Percentiles rank a stretch among this genome's conserved stretches.
phyloP scores from a whole-genome alignment of 2,797 vertebrate species.

The Paedocypris micromegethes region DNA sequence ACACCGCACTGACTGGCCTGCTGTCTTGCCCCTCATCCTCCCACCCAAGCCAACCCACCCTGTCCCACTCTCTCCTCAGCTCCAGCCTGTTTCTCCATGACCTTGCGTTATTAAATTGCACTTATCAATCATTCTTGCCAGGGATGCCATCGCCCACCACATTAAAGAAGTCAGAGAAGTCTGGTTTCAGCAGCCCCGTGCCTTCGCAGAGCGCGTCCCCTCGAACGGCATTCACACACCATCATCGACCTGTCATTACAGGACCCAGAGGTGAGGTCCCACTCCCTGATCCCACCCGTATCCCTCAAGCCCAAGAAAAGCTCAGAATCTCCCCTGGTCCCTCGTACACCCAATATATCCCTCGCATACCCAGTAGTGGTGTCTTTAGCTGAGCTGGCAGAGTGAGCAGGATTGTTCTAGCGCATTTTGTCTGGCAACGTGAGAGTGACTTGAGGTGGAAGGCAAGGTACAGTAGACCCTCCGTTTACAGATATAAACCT shows the following conservation, averaged over 20 bases:
- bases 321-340: conserved; percentile 1
- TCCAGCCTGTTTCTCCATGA: conserved; percentile 70
- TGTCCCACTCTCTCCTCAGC: conserved; percentile 63
- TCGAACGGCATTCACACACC: conserved; percentile 92
- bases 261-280: conserved; percentile 93
- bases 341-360: conserved; percentile 8
- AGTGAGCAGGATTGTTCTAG: too few relatives aligned
- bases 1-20: conserved; percentile 16
- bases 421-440: too few relatives aligned
- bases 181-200: conserved; percentile 89
- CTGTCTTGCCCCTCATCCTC: conserved; percentile 11
- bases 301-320: conserved; percentile 18
- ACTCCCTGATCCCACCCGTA: conserved; percentile 36
- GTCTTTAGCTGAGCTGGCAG: too few relatives aligned
- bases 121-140: conserved; percentile 89
- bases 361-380: too few relatives aligned
- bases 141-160: conserved; percentile 89
- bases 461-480: too few relatives aligned
- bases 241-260: conserved; percentile 95
- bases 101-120: conserved; percentile 80
- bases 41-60: conserved; percentile 43
- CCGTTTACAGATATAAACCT: too few relatives aligned
- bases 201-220: conserved; percentile 88
- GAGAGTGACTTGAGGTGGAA: too few relatives aligned
- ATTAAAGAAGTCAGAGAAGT: conserved; percentile 97